These are phyloP conservation scores for Acanthosoma haemorrhoidale DNA, from an alignment of 2,888 invertebrate genomes.

Conservation along the genomic window DNA sequence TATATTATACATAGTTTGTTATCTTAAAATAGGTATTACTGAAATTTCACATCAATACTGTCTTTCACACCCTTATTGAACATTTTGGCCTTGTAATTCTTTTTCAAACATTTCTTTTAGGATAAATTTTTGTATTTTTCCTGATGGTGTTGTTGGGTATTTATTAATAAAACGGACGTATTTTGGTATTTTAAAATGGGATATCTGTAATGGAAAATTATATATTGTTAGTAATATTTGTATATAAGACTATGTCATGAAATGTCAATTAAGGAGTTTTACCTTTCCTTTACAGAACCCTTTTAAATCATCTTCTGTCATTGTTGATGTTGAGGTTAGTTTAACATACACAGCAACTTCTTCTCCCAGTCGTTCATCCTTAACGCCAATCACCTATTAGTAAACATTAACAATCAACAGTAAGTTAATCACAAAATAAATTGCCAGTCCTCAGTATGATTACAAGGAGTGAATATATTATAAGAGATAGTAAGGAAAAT, in stretches of 20 bases:
- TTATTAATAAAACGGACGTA: conserved; percentile 60
- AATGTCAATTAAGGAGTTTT: too few relatives aligned
- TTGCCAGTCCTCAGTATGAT: too few relatives aligned
- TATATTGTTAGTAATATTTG: neutral
- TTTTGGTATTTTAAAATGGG: conserved; percentile 76
- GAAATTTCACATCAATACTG: too few relatives aligned
- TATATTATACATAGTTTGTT: too few relatives aligned
- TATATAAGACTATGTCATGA: neutral
- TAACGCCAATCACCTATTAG: conserved; percentile 63
- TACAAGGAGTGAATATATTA: too few relatives aligned
- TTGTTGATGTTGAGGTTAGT: conserved; percentile 51
- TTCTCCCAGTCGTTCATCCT: conserved; percentile 71
- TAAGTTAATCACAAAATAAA: too few relatives aligned
- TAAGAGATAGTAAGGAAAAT: too few relatives aligned
- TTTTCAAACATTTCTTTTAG: conserved; percentile 47
- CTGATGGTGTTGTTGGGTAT: conserved; percentile 76
- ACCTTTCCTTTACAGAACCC: conserved; percentile 59
- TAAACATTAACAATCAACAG: neutral
- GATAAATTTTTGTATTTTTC: conserved; percentile 73
- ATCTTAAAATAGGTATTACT: too few relatives aligned
- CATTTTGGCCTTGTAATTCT: conserved; percentile 11
- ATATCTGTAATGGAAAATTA: conserved; percentile 49
- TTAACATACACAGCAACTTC: conserved; percentile 65
- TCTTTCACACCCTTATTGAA: too few relatives aligned
- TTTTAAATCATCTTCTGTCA: conserved; percentile 57